These are phyloP conservation scores for Pithys albifrons DNA, from an alignment of 2,113 vertebrate species.

Conservation along the genomic window DNA sequence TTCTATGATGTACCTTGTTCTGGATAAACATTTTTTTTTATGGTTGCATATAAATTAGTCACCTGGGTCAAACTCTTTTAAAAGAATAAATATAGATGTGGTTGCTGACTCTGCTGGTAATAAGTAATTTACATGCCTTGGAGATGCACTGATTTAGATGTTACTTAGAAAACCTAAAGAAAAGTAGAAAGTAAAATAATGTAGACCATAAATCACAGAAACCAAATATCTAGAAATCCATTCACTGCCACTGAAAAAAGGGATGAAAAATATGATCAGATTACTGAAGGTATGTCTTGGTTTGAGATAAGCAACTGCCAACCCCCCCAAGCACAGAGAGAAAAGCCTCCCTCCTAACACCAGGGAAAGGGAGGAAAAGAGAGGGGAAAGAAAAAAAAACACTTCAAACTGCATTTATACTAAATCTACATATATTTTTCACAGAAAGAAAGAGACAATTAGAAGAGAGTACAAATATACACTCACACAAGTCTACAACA, in stretches of 20 bases:
- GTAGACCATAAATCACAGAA: neutral
- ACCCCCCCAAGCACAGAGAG: too few relatives aligned
- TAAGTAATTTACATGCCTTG: neutral
- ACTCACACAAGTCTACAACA: too few relatives aligned
- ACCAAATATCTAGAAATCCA: neutral
- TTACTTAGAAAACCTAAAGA: neutral
- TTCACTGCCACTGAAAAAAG: neutral
- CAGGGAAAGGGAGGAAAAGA: too few relatives aligned
- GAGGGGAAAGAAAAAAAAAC: too few relatives aligned
- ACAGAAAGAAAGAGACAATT: too few relatives aligned
- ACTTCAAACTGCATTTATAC: too few relatives aligned
- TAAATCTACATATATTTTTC: too few relatives aligned
- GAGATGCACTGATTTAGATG: neutral
- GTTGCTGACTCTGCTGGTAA: neutral
- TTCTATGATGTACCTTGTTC: neutral
- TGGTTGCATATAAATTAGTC: neutral
- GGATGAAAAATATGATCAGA: neutral
- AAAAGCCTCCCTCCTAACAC: too few relatives aligned
- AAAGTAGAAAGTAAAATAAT: neutral
- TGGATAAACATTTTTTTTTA: neutral
- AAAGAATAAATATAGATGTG: neutral
- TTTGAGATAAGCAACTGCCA: too few relatives aligned
- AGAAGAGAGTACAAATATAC: too few relatives aligned
- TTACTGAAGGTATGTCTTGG: neutral
- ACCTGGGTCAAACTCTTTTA: neutral